Percentiles rank a stretch among this genome's conserved stretches.
phyloP scores from a whole-genome alignment of 2,113 vertebrate genomes.

The Atlantisia rogersi region DNA sequence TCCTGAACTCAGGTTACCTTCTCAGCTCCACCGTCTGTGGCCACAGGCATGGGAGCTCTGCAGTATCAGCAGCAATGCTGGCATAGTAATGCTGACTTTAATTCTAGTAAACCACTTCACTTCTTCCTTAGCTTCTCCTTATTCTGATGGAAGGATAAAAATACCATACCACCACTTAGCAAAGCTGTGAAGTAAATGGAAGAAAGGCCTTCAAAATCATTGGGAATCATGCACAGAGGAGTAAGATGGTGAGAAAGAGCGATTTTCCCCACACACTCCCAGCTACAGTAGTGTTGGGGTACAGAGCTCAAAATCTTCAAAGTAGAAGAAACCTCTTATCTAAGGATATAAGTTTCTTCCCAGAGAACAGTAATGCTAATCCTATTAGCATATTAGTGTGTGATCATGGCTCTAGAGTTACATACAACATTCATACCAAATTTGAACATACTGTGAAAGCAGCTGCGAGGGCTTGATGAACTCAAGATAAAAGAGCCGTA shows the following conservation, averaged over 20 bases:
- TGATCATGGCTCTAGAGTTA: constrained; percentile 18
- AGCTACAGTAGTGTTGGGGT: neutral
- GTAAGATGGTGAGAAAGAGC: neutral
- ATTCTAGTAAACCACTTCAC: neutral
- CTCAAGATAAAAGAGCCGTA: neutral
- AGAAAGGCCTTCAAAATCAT: neutral
- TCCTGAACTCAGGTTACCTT: neutral
- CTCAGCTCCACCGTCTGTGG: neutral
- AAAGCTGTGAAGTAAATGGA: neutral
- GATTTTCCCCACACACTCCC: rapidly evolving
- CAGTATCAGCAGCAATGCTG: neutral
- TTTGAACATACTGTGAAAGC: neutral
- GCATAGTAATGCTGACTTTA: neutral
- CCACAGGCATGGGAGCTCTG: neutral
- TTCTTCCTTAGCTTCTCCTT: neutral
- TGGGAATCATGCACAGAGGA: neutral
- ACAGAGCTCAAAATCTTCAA: neutral
- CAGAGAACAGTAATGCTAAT: neutral
- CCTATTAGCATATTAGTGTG: constrained; percentile 24
- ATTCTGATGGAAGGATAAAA: neutral
- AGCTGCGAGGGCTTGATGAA: constrained; percentile 2
- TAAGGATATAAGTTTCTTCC: neutral
- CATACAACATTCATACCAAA: neutral
- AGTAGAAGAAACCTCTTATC: neutral
- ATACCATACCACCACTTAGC: rapidly evolving